A percentile compares a stretch with the other conserved stretches of the same genome.
These are phyloP conservation scores for Oceanodroma leucorhoa DNA, from an alignment of 2,797 vertebrate species.

Conservation along the genomic window DNA sequence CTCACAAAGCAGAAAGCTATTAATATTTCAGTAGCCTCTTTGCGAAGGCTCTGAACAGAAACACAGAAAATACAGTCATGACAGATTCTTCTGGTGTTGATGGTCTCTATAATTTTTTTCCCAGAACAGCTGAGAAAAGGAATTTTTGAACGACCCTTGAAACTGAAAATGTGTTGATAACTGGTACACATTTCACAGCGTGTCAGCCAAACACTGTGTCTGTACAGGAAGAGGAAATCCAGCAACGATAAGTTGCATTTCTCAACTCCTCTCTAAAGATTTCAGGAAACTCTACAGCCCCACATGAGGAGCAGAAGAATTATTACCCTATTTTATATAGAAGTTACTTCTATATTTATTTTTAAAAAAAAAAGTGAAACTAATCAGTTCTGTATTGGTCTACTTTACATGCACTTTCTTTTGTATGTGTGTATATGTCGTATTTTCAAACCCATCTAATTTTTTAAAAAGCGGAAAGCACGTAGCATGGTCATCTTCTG, in stretches of 20 bases:
- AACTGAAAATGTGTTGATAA: not conserved
- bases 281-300: not conserved
- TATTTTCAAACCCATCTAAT: not conserved
- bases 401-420: not conserved
- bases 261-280: not conserved
- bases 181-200: not conserved
- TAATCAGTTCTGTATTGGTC: not conserved
- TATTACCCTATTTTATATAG: not conserved
- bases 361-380: not conserved
- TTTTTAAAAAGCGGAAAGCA: not conserved
- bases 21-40: constrained; percentile 41
- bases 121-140: not conserved
- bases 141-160: not conserved
- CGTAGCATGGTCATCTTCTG: not conserved
- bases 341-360: not conserved
- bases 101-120: not conserved
- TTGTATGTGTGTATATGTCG: no score
- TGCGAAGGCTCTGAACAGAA: constrained; percentile 15
- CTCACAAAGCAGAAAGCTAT: constrained; percentile 34
- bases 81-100: not conserved
- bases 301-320: not conserved
- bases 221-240: constrained; percentile 47
- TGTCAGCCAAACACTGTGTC: not conserved
- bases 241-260: constrained; percentile 38
- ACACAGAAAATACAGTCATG: not conserved